Evolutionary conservation across 2,797 vertebrate species (phyloP).

Genomic region (Coilia nasus): DNA sequence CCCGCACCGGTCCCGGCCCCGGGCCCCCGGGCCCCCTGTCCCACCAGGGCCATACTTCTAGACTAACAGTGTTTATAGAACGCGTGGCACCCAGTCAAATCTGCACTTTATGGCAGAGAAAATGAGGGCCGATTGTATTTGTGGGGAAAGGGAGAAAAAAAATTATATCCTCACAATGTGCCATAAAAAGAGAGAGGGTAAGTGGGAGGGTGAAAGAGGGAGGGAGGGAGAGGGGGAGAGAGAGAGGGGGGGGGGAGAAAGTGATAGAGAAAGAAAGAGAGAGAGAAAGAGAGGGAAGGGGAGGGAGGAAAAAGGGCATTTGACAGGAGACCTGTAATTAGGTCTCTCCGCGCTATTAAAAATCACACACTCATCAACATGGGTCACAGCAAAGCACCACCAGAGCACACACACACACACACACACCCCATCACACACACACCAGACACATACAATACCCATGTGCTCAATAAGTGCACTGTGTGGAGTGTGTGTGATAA

Average conservation of each 20-base stretch:
- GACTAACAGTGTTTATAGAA: slow-evolving; percentile 29
- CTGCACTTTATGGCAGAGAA: slow-evolving; percentile 61
- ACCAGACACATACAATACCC: slow-evolving; percentile 34
- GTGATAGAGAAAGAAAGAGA: neutral
- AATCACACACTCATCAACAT: slow-evolving; percentile 67
- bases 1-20: neutral
- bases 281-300: neutral
- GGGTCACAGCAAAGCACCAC: slow-evolving; percentile 72
- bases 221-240: neutral
- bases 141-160: slow-evolving; percentile 58
- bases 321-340: slow-evolving; percentile 75
- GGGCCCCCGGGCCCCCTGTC: neutral
- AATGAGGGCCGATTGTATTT: slow-evolving; percentile 61
- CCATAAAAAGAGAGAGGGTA: neutral
- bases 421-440: slow-evolving; percentile 35
- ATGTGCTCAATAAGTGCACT: slow-evolving; percentile 41
- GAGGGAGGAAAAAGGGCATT: slow-evolving; percentile 46
- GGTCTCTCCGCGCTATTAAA: slow-evolving; percentile 74
- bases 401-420: slow-evolving; percentile 48
- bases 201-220: neutral
- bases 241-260: neutral
- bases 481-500: neutral
- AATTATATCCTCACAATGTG: slow-evolving; percentile 34
- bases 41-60: slow-evolving; percentile 23
- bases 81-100: slow-evolving; percentile 61